Evolutionary conservation across 2,888 invertebrate genomes (phyloP), one percentile per base, ranked within the genome.

Genomic region (Nomada goodeniana): DNA sequence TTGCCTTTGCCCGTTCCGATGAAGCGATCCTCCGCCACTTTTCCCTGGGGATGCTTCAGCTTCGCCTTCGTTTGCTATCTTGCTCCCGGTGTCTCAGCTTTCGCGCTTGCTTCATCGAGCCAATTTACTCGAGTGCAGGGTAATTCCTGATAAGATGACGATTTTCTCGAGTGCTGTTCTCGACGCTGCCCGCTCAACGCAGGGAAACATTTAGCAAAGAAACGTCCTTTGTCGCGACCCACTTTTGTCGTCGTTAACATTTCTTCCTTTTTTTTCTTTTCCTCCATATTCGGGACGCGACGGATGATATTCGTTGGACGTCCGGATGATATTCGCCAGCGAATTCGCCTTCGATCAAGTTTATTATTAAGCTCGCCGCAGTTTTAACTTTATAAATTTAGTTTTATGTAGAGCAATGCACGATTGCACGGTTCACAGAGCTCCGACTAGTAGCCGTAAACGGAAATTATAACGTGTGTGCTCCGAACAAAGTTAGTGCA

Each of bases 91-190:
- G 59, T 52, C 69, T 50, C 60, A 13, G 53, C 55, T 55, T 74
- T 71, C 72, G 69, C 77, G 73, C 73, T 80, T 69, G 81, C 77
- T 77, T 84, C 81, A 80, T 87, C 85, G 83, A 80, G 79, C 80
- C 83, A 88, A 87, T 88, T 85, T 87, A 80, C 70, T 74, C 83
- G 87, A 88, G 88, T 85, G 87, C 60, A 63, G 70, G 82, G 83
- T 88, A 88, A 88, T 88, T 88, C 67, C 87, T 88, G 87, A 88
- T 89, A 87, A 89, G 86, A 79, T 80, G 86, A 83, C 81, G 81
- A 83, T 80, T 82, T 85, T 71, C 78, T 82, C 84, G 73, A 88
- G 84, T 83, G 70, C 44, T 36, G 68, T 52, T 63, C 77, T 42
- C 65, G 29, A 26, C 61, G 67, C 18, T 65, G 26, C 44, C 64